Percentiles rank a stretch among this genome's conserved stretches.
These are phyloP conservation scores for Thyatira batis DNA, from an alignment of 2,888 invertebrate species.

Conservation along the genomic window DNA sequence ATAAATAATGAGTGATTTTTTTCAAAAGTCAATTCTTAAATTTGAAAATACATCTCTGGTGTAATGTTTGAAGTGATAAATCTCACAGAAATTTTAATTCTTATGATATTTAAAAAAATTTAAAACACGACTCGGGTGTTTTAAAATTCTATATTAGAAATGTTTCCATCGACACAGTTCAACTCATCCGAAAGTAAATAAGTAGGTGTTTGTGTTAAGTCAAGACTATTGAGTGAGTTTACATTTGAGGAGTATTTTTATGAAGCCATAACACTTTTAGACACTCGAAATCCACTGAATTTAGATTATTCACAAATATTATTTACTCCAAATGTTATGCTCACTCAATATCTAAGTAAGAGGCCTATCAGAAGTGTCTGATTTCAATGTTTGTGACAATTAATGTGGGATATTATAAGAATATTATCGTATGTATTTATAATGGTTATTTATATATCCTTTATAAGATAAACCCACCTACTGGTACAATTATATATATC, in stretches of 20 bases:
- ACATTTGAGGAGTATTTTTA: neutral
- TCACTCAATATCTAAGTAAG: neutral
- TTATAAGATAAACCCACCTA: conserved; percentile 40
- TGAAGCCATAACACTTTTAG: neutral
- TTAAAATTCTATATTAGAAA: too few relatives aligned
- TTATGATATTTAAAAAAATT: too few relatives aligned
- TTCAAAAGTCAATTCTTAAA: too few relatives aligned
- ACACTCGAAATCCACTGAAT: neutral
- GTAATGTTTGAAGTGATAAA: too few relatives aligned
- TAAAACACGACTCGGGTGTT: too few relatives aligned
- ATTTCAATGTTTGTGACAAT: neutral
- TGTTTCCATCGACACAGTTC: neutral
- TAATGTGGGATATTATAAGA: conserved; percentile 1
- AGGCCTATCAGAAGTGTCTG: neutral
- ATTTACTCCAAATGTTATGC: neutral
- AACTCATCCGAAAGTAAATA: neutral
- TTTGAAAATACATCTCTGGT: too few relatives aligned
- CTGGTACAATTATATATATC: conserved; percentile 36
- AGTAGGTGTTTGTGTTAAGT: neutral
- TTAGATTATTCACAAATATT: neutral
- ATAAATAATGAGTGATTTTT: too few relatives aligned
- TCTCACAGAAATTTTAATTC: too few relatives aligned
- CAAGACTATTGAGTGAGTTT: neutral
- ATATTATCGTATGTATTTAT: conserved; percentile 1
- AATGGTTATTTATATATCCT: conserved; percentile 11